Evolutionary conservation across 1,140 invertebrate genomes (phyloP).

Genomic region (Megathymus violae): DNA sequence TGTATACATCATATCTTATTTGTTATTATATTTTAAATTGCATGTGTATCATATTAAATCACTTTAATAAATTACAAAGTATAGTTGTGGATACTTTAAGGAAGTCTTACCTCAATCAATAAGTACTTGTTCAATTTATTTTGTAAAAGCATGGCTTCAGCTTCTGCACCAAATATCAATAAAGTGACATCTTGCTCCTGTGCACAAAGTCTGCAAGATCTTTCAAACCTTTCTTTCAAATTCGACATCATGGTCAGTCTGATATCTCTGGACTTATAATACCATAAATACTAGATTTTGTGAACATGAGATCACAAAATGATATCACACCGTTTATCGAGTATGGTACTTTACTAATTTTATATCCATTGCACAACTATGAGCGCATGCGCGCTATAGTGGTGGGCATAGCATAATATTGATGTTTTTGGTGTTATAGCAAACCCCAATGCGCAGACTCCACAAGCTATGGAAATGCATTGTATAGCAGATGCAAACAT

Average conservation of each 20-base stretch:
- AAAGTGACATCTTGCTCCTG: conserved; percentile 76
- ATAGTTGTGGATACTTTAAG: too few relatives aligned
- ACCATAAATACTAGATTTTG: not conserved
- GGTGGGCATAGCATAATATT: conserved; percentile 68
- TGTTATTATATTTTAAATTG: too few relatives aligned
- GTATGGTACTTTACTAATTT: conserved; percentile 57
- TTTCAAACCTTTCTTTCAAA: conserved; percentile 59
- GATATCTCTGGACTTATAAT: not conserved
- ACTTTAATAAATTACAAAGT: too few relatives aligned
- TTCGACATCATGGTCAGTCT: conserved; percentile 43
- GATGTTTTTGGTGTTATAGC: conserved; percentile 44
- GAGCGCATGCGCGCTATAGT: conserved; percentile 74
- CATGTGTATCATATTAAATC: too few relatives aligned
- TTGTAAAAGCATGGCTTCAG: conserved; percentile 74
- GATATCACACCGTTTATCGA: conserved; percentile 11
- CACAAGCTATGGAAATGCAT: too few relatives aligned
- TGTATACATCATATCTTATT: too few relatives aligned
- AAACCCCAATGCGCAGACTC: conserved; percentile 48
- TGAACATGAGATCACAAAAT: not conserved
- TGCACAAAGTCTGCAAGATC: conserved; percentile 76
- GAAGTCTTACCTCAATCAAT: conserved; percentile 73
- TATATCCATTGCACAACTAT: conserved; percentile 41
- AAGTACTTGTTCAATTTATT: conserved; percentile 79
- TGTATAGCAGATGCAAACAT: too few relatives aligned
- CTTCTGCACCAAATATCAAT: conserved; percentile 79